Conservation (phyloP, 2,797 vertebrate genomes). For the Pteronotus mesoamericanus region DNA sequence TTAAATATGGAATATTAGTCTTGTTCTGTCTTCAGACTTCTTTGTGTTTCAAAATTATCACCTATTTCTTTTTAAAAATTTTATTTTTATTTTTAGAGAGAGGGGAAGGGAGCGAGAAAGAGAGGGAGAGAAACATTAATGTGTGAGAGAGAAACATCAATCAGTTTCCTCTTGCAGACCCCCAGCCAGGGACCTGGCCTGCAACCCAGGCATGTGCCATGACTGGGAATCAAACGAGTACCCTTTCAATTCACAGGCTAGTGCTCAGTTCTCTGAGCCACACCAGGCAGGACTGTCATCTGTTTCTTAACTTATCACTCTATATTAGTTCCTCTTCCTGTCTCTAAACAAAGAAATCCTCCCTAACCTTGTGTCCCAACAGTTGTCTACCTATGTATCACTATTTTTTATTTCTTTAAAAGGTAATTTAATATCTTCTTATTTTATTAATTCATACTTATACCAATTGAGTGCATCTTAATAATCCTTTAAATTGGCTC, state of each 20-base stretch:
- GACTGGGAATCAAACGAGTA: no score
- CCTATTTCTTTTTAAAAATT: no score
- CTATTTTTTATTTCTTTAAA: background rate
- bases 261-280: no score
- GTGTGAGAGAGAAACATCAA: no score
- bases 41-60: background rate
- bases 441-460: background rate
- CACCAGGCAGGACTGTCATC: background rate
- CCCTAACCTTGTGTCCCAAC: accelerated
- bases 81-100: no score
- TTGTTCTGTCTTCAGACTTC: background rate
- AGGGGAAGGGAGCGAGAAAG: no score
- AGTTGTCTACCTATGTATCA: background rate
- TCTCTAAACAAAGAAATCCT: background rate
- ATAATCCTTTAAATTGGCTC: background rate
- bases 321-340: background rate
- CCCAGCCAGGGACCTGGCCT: no score
- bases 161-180: no score
- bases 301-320: background rate
- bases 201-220: no score
- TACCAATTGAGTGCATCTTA: background rate
- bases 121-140: no score
- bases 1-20: background rate
- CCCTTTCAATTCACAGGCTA: no score
- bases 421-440: background rate